Base-by-base conservation (phyloP, 2,888 invertebrate genomes). In the Serrognathus titanus region DNA sequence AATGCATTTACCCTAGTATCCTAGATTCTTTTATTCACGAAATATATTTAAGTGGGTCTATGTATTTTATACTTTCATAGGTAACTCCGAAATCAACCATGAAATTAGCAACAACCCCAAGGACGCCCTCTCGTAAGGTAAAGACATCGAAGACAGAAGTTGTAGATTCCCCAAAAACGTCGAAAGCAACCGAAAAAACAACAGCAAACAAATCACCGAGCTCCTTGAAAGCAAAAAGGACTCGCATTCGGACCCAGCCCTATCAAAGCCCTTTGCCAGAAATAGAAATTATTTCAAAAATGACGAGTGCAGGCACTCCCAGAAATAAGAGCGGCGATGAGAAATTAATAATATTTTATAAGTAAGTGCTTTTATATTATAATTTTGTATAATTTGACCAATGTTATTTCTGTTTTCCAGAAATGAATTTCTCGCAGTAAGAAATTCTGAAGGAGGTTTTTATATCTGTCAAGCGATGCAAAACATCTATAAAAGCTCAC, bases 381-480 rank as follows among this genome's bases (percentile, higher is more conserved):
- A 31, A 31, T 31, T 31, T 31, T 31, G 6, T 31, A 1, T 31
- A 16, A 3, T 3, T 16, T 16, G 16, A 16, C 16, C 16, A 16
- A 16, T 2, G 16, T 16, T 31, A 31, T 3, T 31, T 50, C 47
- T 50, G 47, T 48, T 16, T 57, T 48, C 1, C 69, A 87, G 92
- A 75, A 91, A 92, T 73, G 92, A 94, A 78, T 94, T 93, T 79
- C 79, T 96, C 71, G 95, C 94, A 1, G 93, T 95, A 0, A 85
- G 95, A 65, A 95, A 94, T 75, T 89, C 90, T 0, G 93, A 93
- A 74, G 93, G 93, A 64, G 85, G 89, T 61, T 92, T 91, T 79
- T 92, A 89, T 75, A 85, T 95, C 57, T 95, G 95, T 75, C 93
- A 94, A 76, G 86, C 93, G 1, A 85, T 90, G 79, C 94, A 94